phyloP scores from a whole-genome alignment of 1,140 invertebrate genomes.

The Bombus polaris region DNA sequence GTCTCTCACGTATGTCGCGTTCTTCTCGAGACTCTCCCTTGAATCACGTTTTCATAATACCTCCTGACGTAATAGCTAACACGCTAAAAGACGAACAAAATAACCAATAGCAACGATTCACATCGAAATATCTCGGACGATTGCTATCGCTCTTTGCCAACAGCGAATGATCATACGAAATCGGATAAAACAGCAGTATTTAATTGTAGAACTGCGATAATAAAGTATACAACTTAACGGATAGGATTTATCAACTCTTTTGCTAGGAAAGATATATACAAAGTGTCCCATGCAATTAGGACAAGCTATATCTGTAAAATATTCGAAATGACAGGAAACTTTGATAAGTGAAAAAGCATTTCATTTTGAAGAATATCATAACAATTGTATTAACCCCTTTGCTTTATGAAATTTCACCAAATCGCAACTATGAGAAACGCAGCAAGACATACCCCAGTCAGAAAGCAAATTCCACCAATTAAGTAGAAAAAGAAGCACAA shows the following conservation, averaged over 20 bases:
- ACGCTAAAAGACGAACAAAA: constrained; percentile 37
- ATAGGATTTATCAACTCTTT: neutral
- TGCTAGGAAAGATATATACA: neutral
- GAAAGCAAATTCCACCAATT: too few species aligned
- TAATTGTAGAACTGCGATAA: neutral
- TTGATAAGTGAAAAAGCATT: neutral
- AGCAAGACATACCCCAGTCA: too few species aligned
- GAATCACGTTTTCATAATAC: constrained; percentile 68
- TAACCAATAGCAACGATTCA: constrained; percentile 18
- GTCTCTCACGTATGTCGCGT: constrained; percentile 25
- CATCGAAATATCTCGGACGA: neutral
- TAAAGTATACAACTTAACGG: neutral
- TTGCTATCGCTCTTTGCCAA: constrained; percentile 16
- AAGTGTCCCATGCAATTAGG: neutral
- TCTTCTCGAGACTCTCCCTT: constrained; percentile 47
- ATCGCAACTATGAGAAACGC: too few species aligned
- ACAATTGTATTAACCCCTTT: too few species aligned
- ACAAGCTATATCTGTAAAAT: too few species aligned
- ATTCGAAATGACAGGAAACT: neutral
- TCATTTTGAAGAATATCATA: too few species aligned
- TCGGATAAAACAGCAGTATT: neutral
- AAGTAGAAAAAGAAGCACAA: neutral
- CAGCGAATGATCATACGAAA: neutral
- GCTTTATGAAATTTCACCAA: too few species aligned
- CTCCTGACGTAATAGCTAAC: constrained; percentile 55